A percentile compares a stretch with the other conserved stretches of the same genome.
Conservation (phyloP, 2,888 invertebrate species). For the Synergus japonicus region DNA sequence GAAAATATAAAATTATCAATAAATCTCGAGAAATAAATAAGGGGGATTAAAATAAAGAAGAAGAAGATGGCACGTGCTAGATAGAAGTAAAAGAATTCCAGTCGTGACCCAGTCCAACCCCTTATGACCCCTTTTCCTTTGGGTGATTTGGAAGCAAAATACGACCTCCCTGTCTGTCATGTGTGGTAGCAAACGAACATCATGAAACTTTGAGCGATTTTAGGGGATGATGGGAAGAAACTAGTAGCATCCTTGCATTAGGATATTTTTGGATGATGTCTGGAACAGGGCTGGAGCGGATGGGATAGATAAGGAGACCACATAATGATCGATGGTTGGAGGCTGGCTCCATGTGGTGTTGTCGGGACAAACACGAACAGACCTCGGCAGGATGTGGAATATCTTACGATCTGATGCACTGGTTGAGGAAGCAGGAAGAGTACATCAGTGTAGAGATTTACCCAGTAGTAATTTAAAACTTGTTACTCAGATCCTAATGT, state of each 20-base stretch:
- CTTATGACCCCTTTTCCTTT: not conserved
- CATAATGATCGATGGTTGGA: conserved; percentile 8
- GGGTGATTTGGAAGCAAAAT: conserved; percentile 18
- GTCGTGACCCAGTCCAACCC: conserved; percentile 18
- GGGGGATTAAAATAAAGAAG: conserved; percentile 22
- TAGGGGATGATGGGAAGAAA: not conserved
- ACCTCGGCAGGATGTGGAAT: not conserved
- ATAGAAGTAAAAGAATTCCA: not conserved
- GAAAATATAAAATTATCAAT: not conserved
- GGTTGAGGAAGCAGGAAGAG: conserved; percentile 9
- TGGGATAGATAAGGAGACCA: not conserved
- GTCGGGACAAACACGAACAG: not conserved
- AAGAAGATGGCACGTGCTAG: conserved; percentile 21
- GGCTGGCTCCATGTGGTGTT: conserved; percentile 3
- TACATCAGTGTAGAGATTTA: not conserved
- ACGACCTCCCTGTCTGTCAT: not conserved
- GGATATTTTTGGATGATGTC: conserved; percentile 3
- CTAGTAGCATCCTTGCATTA: not conserved
- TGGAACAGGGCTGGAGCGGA: not conserved
- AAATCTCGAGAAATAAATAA: conserved; percentile 18
- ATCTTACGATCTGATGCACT: conserved; percentile 7
- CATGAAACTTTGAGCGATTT: not conserved
- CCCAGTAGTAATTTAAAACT: not conserved
- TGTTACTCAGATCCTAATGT: not conserved
- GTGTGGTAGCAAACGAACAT: not conserved